A percentile compares a stretch with the other conserved stretches of the same genome.
These are phyloP conservation scores for Aphodius granarius DNA, from an alignment of 2,888 invertebrate species.

Conservation along the genomic window DNA sequence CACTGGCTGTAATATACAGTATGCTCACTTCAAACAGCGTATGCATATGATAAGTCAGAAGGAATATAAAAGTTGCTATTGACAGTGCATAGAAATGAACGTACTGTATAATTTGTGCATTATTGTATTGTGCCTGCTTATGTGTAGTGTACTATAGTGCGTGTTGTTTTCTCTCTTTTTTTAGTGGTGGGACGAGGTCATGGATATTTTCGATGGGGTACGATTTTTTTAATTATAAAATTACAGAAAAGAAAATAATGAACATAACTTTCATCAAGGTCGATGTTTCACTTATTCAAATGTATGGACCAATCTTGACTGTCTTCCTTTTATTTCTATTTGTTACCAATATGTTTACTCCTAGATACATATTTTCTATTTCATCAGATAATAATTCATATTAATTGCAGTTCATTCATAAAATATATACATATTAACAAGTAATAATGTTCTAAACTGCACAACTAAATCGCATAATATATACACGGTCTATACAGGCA, in stretches of 20 bases:
- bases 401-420: too few relatives aligned
- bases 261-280: too few relatives aligned
- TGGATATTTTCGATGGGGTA: constrained; percentile 96
- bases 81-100: too few relatives aligned
- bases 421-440: too few relatives aligned
- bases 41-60: too few relatives aligned
- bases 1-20: too few relatives aligned
- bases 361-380: background rate
- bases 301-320: background rate
- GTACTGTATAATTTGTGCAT: background rate
- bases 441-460: too few relatives aligned
- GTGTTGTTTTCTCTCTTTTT: constrained; percentile 56
- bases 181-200: constrained; percentile 97
- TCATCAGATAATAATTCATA: background rate
- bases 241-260: background rate
- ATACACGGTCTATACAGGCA: background rate
- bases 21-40: too few relatives aligned
- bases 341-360: background rate
- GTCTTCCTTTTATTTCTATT: background rate
- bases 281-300: constrained; percentile 16
- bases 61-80: too few relatives aligned
- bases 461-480: too few relatives aligned
- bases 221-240: constrained; percentile 58
- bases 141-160: background rate
- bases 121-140: background rate